Evolutionary conservation across 1,140 invertebrate genomes (phyloP), one percentile per base, ranked within the genome.

Genomic region (Scaptomyza graminum): DNA sequence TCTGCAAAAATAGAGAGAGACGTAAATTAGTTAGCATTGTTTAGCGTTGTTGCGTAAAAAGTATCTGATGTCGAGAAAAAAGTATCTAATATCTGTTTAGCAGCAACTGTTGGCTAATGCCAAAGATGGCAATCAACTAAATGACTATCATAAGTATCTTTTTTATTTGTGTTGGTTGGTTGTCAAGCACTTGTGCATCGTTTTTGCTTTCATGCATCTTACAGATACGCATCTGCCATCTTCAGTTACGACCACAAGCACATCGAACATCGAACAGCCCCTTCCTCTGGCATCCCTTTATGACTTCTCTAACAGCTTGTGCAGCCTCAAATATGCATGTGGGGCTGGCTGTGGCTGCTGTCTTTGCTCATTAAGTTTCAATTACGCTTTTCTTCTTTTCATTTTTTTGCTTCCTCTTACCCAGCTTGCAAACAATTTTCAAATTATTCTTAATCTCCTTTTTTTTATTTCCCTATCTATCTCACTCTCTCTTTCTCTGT

Each of bases 301-400:
- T 37, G 37, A 41, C 54, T 41, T 18, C 55, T 44, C 51, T 44
- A 74, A 56, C 69, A 74, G 74, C 78, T 60, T 34, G 56, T 16
- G 49, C 9, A 5, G 22, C 50, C 59, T 28, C 50, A 55, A 63
- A 41, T 63, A 69, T 65, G 52, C 52, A 65, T 57, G 37, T 11
- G 51, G 62, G n/a, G n/a, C n/a, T n/a, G n/a, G 18, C 18, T 22
- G 18, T 22, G 18, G 18, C 60, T 73, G 74, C 52, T 78, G 66
- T 62, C 65, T 74, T 74, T 77, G 75, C 71, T 81, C 82, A 85
- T 85, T 85, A 85, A 82, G 83, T 85, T 85, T 85, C 82, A 88
- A 87, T 85, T 85, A 85, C 69, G 70, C 59, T 46, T 57, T 66
- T 62, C 31, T 47, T 62, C 28, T 28, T 6, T 52, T 59, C 28